A percentile compares a stretch with the other conserved stretches of the same genome.
phyloP scores from a whole-genome alignment of 2,888 invertebrate genomes.

The Entomobrya multifasciata region DNA sequence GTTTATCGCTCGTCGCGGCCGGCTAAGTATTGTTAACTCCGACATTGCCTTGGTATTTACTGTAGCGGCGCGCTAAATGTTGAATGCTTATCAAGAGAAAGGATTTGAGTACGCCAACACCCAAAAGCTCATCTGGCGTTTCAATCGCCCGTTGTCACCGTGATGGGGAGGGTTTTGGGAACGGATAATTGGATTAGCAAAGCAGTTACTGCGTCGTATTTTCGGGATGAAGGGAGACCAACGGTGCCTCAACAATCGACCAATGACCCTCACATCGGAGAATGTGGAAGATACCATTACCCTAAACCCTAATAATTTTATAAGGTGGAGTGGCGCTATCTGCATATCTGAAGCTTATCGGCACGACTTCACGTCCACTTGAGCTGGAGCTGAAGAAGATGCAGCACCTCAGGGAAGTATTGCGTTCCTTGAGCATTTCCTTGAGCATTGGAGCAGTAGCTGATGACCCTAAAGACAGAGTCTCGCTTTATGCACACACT shows the following conservation, averaged over 20 bases:
- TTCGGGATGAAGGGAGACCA: not conserved
- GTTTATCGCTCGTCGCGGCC: not conserved
- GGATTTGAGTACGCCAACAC: not conserved
- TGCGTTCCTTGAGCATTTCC: not conserved
- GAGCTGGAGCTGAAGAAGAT: not conserved
- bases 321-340: not conserved
- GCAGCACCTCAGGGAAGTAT: not conserved
- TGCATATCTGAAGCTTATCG: not conserved
- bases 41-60: not conserved
- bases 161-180: constrained; percentile 44
- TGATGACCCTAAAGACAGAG: not conserved
- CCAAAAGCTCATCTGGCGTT: constrained; percentile 79
- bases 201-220: not conserved
- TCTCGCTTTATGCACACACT: too few species aligned
- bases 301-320: not conserved
- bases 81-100: constrained; percentile 25
- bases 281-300: not conserved
- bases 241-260: not conserved
- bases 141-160: constrained; percentile 74
- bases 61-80: not conserved
- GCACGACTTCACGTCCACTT: not conserved
- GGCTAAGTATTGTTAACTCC: not conserved
- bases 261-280: not conserved
- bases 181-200: not conserved
- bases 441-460: too few species aligned